Evolutionary conservation across 2,888 invertebrate genomes (phyloP), one percentile per base, ranked within the genome.

Genomic region (Dimorphilus gyrociliatus): DNA sequence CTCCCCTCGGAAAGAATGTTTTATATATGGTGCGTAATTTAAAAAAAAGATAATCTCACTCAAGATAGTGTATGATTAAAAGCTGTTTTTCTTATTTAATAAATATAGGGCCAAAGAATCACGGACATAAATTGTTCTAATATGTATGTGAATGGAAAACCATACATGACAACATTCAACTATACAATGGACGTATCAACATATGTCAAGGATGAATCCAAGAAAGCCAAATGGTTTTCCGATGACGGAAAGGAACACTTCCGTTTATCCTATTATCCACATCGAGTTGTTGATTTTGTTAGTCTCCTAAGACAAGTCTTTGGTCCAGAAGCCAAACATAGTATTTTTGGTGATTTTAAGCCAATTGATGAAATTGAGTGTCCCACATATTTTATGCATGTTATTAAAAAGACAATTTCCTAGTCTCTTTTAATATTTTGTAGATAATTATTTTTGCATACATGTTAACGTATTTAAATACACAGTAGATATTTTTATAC

Each of bases 201-300:
- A n/a, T n/a, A n/a, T n/a, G n/a, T n/a, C n/a, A n/a, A n/a, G n/a
- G n/a, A 4, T 13, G 17, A 23, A 8, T n/a, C 24, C 4, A 29
- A 24, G 13, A 29, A 25, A 15, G 10, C n/a, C 12, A 29, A 23
- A 29, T n/a, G n/a, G n/a, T n/a, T n/a, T n/a, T 29, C 5, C 12
- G n/a, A 25, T 7, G 14, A 21, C 14, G 23, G 29, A 13, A 16
- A 27, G 17, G 16, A 41, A 17, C 76, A 81, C 48, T 85, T 85
- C 62, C 73, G 84, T 2, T 65, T 85, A 18, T 82, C 81, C 18
- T 85, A 84, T 64, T 82, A 81, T 65, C 85, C 84, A 0, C 82
- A 85, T 59, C 72, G 72, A 39, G 59, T 84, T 45, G 67, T 71
- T 25, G 67, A 69, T 16, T 85, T 85, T 65, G 73, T 70, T 1